Conservation (phyloP, 37 sponge, comb jelly and placozoan species). For the Crambe crambe region DNA sequence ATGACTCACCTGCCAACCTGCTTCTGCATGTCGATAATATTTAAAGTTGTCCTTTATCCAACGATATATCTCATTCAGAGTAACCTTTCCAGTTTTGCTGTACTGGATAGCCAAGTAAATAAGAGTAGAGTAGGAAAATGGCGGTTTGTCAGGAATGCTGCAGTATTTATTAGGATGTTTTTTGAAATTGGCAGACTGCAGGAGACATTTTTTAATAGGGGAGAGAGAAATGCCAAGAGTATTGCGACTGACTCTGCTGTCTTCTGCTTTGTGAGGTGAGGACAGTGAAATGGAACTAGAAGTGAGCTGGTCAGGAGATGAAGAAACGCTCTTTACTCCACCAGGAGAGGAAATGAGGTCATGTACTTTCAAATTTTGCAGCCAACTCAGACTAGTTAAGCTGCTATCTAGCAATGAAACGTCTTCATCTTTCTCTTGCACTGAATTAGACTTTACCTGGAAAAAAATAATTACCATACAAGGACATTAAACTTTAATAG, state of each 20-base stretch:
- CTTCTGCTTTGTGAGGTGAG: not conserved
- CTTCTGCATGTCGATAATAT: slow-evolving; percentile 78
- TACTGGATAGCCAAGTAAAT: slow-evolving; percentile 84
- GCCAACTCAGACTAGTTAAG: slow-evolving; percentile 87
- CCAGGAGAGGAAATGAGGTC: slow-evolving; percentile 31
- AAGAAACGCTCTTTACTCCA: not conserved
- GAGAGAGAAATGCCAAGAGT: slow-evolving; percentile 13
- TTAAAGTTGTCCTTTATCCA: slow-evolving; percentile 94
- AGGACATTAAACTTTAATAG: not conserved
- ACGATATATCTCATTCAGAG: slow-evolving; percentile 77
- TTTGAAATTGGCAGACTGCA: slow-evolving; percentile 50
- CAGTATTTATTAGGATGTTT: slow-evolving; percentile 45
- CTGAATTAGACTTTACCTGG: not conserved
- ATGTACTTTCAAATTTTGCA: slow-evolving; percentile 59
- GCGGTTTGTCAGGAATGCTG: slow-evolving; percentile 59
- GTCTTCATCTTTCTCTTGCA: not conserved
- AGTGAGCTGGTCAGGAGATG: slow-evolving; percentile 6
- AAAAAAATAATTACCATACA: not conserved
- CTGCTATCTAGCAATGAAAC: slow-evolving; percentile 63
- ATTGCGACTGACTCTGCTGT: not conserved
- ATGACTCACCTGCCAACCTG: slow-evolving; percentile 84
- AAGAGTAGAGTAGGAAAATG: slow-evolving; percentile 82
- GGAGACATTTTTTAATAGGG: slow-evolving; percentile 50
- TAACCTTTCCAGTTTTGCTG: slow-evolving; percentile 53
- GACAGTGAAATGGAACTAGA: not conserved